Base-by-base conservation (phyloP, 2,797 vertebrate genomes). In the Bovichtus variegatus region DNA sequence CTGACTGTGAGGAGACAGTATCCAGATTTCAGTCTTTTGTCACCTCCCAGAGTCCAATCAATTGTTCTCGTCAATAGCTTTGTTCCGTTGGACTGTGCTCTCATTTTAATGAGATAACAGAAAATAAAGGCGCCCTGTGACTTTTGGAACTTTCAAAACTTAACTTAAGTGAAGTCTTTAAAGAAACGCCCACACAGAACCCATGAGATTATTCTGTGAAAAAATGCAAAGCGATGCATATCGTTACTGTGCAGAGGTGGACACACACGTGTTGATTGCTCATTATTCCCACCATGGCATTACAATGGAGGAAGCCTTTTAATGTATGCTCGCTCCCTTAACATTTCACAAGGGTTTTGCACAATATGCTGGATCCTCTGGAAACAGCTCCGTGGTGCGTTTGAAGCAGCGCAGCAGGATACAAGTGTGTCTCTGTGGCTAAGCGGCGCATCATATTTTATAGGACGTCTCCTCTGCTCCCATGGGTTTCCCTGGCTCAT, bases 31-130 rank as follows among this genome's bases (percentile, higher is more conserved):
- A 36, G n/a, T 82, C 34, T 83, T 83, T 74, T 82, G 84, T 91
- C 84, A 57, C 81, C 83, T 78, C 23, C 55, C 38, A 3, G 58
- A 46, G 54, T 80, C 34, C 49, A 81, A 83, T 91, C 90, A 71
- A 86, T 87, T 80, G 81, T 89, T 83, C 76, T 75, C 83, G 77
- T 90, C 86, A 63, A 89, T 87, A 87, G 50, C 54, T 64, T 61
- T 76, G 46, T 80, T 71, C 71, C 7, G 15, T 76, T 57, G 34
- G 71, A 78, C 72, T 12, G 63, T 51, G 61, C 88, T 80, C 64
- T 74, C 50, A 46, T 86, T 68, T 83, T 78, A 86, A 84, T 81
- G 86, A 83, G 84, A 80, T 71, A 81, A 85, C 47, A 64, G 53
- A 16, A 78, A 80, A 82, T 76, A 64, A 31, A 69, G 36, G 51